A percentile compares a stretch with the other conserved stretches of the same genome.
These are phyloP conservation scores for Lypha dubia DNA, from an alignment of 2,888 invertebrate genomes.

Conservation along the genomic window DNA sequence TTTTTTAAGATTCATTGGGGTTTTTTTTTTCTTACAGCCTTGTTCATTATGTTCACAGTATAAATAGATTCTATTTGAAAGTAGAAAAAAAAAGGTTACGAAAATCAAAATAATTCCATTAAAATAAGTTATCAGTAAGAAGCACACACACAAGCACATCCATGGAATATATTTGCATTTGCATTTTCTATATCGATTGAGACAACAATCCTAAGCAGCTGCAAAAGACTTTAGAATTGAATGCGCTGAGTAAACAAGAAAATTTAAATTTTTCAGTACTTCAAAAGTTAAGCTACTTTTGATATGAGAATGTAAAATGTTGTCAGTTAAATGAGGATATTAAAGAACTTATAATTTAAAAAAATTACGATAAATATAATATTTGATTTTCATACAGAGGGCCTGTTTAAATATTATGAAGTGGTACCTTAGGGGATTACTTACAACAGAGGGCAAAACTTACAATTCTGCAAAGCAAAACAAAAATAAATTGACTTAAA, in stretches of 20 bases:
- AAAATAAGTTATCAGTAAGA: constrained; percentile 10
- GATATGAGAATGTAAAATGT: background rate
- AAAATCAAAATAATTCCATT: constrained; percentile 53
- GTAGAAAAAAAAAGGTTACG: background rate
- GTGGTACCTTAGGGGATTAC: too few species aligned
- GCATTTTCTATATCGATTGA: background rate
- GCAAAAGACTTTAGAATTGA: background rate
- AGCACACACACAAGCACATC: constrained; percentile 9
- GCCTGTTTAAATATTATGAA: too few species aligned
- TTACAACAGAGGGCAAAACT: too few species aligned
- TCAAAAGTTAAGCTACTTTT: background rate
- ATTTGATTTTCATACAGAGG: too few species aligned
- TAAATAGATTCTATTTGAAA: background rate
- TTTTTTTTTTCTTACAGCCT: background rate
- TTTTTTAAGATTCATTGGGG: too few species aligned
- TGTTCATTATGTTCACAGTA: background rate
- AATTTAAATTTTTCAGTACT: constrained; percentile 2
- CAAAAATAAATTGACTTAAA: too few species aligned
- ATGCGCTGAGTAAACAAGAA: background rate
- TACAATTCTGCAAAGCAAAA: too few species aligned
- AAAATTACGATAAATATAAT: background rate
- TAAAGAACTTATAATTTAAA: background rate
- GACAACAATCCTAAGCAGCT: background rate
- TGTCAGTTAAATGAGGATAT: background rate
- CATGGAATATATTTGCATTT: background rate